Percentiles rank a stretch among this genome's conserved stretches.
Conservation (phyloP, 2,888 invertebrate species). For the Lepidochrysops patricia region DNA sequence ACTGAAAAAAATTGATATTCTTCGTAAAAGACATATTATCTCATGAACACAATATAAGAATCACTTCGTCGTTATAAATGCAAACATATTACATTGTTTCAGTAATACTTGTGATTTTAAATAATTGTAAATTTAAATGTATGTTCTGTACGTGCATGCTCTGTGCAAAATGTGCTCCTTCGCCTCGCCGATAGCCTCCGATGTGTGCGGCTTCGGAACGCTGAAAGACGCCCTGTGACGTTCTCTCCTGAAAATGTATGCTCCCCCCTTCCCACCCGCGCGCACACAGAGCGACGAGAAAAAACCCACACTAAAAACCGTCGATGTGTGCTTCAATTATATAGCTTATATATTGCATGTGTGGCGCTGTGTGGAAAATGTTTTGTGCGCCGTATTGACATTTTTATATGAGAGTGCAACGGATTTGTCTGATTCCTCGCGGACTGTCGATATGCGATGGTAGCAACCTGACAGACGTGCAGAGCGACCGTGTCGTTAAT, state of each 20-base stretch:
- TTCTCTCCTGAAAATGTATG: constrained; percentile 70
- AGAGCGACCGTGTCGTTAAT: no score
- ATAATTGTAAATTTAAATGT: neutral
- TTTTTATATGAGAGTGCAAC: constrained; percentile 65
- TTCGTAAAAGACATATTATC: no score
- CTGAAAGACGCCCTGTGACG: constrained; percentile 73
- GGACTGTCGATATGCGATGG: constrained; percentile 16
- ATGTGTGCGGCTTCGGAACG: constrained; percentile 70
- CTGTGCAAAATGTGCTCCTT: constrained; percentile 61
- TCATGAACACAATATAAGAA: no score
- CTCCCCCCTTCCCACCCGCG: constrained; percentile 37
- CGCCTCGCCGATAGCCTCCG: constrained; percentile 68
- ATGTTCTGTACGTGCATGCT: constrained; percentile 29
- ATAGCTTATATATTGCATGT: constrained; percentile 50
- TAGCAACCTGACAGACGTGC: neutral
- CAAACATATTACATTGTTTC: no score
- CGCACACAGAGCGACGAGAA: constrained; percentile 33
- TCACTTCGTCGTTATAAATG: no score
- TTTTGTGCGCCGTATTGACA: constrained; percentile 62
- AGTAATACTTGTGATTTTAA: no score
- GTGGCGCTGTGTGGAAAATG: constrained; percentile 30
- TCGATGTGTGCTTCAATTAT: constrained; percentile 44
- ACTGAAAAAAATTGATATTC: no score
- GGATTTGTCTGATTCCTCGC: constrained; percentile 25
- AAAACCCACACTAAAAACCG: constrained; percentile 40